A percentile compares a stretch with the other conserved stretches of the same genome.
These are phyloP conservation scores for Varroa destructor DNA, from an alignment of 1,140 invertebrate species.

Conservation along the genomic window DNA sequence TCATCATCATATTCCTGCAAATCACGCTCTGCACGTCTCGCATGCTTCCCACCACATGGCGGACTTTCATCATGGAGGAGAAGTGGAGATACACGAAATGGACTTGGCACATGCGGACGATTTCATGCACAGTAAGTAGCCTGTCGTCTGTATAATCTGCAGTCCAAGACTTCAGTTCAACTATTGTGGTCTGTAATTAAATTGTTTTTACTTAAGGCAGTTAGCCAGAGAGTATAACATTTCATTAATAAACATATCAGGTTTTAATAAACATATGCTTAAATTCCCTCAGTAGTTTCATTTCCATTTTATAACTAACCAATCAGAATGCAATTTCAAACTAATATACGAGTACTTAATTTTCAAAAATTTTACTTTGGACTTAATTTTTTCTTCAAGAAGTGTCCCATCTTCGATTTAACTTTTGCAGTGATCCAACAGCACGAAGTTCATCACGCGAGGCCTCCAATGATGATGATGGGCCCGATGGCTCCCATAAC, in stretches of 20 bases:
- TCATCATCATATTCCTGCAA: constrained; percentile 9
- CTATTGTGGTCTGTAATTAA: background rate
- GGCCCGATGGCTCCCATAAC: no score
- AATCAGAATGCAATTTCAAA: background rate
- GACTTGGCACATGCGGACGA: constrained; percentile 3
- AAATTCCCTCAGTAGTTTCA: no score
- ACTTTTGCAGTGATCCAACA: constrained; percentile 23
- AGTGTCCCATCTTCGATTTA: background rate
- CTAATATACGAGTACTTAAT: background rate
- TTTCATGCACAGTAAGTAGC: constrained; percentile 21
- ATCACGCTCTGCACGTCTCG: constrained; percentile 7
- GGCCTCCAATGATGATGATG: background rate
- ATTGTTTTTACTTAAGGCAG: background rate
- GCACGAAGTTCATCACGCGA: background rate
- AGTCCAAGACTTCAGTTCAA: background rate
- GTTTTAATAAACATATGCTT: no score
- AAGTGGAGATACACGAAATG: constrained; percentile 25
- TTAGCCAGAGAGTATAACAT: no score
- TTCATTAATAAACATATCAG: no score
- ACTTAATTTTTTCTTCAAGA: background rate
- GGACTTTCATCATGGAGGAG: constrained; percentile 24
- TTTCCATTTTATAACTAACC: no score
- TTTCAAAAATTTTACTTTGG: background rate
- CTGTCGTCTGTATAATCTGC: background rate
- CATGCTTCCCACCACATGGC: constrained; percentile 17